Evolutionary conservation across 1,140 invertebrate genomes (phyloP), one percentile per base, ranked within the genome.

Genomic region (Drosophila sturtevanti): DNA sequence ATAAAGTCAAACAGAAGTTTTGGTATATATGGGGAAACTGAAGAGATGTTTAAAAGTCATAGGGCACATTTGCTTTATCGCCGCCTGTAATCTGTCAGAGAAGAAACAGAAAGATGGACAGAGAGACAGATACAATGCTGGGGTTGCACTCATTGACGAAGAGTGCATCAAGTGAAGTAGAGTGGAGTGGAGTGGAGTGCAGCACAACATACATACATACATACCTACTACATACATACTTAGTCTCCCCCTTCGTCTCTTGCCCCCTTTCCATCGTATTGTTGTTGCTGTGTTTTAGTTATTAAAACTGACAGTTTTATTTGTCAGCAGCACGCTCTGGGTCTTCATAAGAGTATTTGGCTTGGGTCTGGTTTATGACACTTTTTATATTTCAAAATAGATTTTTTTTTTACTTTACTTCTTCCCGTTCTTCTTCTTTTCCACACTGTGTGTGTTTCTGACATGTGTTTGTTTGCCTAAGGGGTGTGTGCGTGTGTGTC

Each of bases 221-320:
- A 44, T 34, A 56, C 54, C 16, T 34, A n/a, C 16, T 34, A n/a
- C n/a, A 31, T 31, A 31, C 27, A 31, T 31, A 31, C 27, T 31
- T 31, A 6, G 27, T 22, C 34, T 14, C n/a, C 4, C 51, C 12
- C 24, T 18, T 35, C 21, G 52, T 65, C 37, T 31, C 34, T 41
- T 44, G 14, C 38, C 55, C 21, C 22, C 60, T 38, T 62, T 48
- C 14, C 67, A 41, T 31, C 18, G 31, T 61, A 9, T 31, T 41
- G 22, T 54, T 51, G 63, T 65, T 59, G 76, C 52, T 79, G 68
- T 79, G 68, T 56, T 72, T 77, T 80, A 89, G 79, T 89, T 89
- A 89, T 89, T 89, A 89, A 89, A 89, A 82, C 84, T 89, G 84
- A 89, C 84, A 89, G 79, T 89, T 89, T 89, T 89, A 89, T 89